These are phyloP conservation scores for Conus canariensis DNA, from an alignment of 2,888 invertebrate species.

Conservation along the genomic window DNA sequence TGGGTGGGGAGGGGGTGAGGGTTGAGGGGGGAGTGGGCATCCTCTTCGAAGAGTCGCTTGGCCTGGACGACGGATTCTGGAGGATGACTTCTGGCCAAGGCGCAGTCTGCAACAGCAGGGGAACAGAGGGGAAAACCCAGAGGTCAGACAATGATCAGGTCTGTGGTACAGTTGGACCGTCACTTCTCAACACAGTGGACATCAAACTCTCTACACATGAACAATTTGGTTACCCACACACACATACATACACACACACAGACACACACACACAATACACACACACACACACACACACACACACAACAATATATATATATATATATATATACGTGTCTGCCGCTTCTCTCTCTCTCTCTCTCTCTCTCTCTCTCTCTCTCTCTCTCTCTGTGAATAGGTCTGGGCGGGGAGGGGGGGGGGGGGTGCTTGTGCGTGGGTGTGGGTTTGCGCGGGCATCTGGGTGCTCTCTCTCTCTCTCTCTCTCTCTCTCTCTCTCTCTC, in stretches of 20 bases:
- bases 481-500: slow-evolving; percentile 26
- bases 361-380: slow-evolving; percentile 13
- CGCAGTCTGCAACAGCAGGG: slow-evolving; percentile 22
- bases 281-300: too few species aligned
- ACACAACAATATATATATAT: too few species aligned
- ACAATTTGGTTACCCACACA: too few species aligned
- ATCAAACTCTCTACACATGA: too few species aligned
- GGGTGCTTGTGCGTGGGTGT: too few species aligned
- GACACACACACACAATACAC: too few species aligned
- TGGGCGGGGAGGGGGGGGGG: too few species aligned
- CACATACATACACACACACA: too few species aligned
- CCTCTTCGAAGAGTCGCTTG: slow-evolving; percentile 36
- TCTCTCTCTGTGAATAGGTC: neutral
- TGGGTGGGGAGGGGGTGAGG: slow-evolving; percentile 14
- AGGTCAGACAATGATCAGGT: too few species aligned
- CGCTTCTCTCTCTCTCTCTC: slow-evolving; percentile 3
- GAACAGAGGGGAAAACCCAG: neutral
- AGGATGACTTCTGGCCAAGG: neutral
- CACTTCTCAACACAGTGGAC: too few species aligned
- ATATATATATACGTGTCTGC: too few species aligned
- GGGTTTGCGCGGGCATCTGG: neutral
- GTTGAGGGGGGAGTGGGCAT: neutral
- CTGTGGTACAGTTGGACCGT: too few species aligned
- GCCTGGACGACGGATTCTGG: slow-evolving; percentile 28
- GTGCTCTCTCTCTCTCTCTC: neutral